Conservation (phyloP, 2,888 invertebrate species). For the Prosopocoilus inquinatus region DNA sequence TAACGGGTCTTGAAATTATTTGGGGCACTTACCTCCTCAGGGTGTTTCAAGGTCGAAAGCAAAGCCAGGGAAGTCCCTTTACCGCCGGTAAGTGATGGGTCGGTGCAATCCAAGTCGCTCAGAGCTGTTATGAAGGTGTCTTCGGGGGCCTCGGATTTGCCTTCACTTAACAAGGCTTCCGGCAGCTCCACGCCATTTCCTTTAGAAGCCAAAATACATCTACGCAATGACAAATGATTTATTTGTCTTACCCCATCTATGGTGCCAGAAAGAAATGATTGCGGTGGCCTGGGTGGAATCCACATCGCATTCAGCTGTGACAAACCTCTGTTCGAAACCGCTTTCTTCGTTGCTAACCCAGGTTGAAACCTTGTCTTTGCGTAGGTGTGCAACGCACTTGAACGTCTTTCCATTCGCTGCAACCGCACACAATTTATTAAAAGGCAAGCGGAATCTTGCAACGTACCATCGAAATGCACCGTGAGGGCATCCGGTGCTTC, state of each 20-base stretch:
- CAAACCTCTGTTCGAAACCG: slow-evolving; percentile 34
- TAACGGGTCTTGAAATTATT: background rate
- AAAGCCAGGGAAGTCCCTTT: slow-evolving; percentile 76
- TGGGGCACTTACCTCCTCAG: slow-evolving; percentile 46
- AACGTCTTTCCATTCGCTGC: slow-evolving; percentile 23
- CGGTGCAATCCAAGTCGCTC: slow-evolving; percentile 53
- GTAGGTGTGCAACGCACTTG: slow-evolving; percentile 36
- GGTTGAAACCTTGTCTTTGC: slow-evolving; percentile 19
- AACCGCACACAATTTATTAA: slow-evolving; percentile 2
- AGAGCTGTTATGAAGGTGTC: slow-evolving; percentile 43
- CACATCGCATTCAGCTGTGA: slow-evolving; percentile 40
- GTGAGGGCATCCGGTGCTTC: slow-evolving; percentile 53
- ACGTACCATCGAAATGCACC: slow-evolving; percentile 54
- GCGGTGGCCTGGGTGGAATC: slow-evolving; percentile 47
- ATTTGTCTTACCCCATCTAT: slow-evolving; percentile 31
- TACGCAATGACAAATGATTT: no score
- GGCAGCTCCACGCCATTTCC: slow-evolving; percentile 20
- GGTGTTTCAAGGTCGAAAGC: slow-evolving; percentile 51
- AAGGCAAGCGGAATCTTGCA: no score
- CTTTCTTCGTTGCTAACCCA: slow-evolving; percentile 22
- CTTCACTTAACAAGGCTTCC: slow-evolving; percentile 24
- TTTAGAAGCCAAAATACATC: slow-evolving; percentile 8
- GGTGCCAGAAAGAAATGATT: slow-evolving; percentile 46
- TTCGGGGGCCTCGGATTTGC: slow-evolving; percentile 22
- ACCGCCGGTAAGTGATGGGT: slow-evolving; percentile 66